Evolutionary conservation across 2,113 vertebrate genomes (phyloP), one percentile per base, ranked within the genome.

Genomic region (Poecile atricapillus): DNA sequence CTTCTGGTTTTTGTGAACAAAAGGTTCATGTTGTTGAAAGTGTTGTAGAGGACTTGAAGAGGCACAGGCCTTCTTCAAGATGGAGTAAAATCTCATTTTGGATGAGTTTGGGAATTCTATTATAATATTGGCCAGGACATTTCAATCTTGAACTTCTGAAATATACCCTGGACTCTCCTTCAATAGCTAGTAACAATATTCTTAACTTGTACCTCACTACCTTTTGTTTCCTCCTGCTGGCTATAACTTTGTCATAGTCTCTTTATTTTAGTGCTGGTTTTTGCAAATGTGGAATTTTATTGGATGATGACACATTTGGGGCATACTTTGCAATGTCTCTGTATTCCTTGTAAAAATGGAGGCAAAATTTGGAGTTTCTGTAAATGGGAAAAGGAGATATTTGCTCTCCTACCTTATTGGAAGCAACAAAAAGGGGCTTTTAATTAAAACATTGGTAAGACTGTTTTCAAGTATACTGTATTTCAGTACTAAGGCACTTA

Each of bases 281-380:
- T 97, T 93, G 71, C 78, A 81, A 52, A 77, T 64, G 33, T 92
- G 80, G 73, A 93, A 50, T 55, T 80, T 93, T 63, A 87, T 60
- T 63, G 49, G 55, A 93, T 77, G 31, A 95, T 86, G 79, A 90
- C 27, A 56, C 87, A 83, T 90, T 73, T 83, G 92, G 49, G 85
- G 65, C 65, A 68, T 9, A 7, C 60, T 76, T 91, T 37, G 50
- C 30, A 79, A 49, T 24, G 11, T 86, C 79, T 90, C 25, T 67
- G 11, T 22, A 17, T 35, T 78, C 82, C 75, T 75, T 80, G 5
- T 24, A 41, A 87, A 93, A 92, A 43, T 7, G 37, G 31, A 79
- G 46, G 25, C 16, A 81, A 74, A 84, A 69, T 20, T 28, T 58
- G 11, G 18, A 27, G 5, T 33, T 68, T 71, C 37, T 83, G 2